Evolutionary conservation across 2,113 vertebrate species (phyloP).

Genomic region (Geococcyx californianus): DNA sequence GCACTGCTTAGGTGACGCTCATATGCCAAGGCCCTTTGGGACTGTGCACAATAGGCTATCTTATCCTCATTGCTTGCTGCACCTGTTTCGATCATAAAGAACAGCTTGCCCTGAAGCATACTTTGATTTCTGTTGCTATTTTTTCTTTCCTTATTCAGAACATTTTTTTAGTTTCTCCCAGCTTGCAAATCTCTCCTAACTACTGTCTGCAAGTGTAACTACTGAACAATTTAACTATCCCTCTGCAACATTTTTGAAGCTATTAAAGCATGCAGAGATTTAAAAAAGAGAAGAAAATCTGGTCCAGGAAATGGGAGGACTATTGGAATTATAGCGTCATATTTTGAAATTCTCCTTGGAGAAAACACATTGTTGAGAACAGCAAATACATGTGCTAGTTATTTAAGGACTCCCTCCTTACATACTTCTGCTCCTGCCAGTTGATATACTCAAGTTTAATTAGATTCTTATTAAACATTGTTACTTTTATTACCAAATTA

Average conservation of each 20-base stretch:
- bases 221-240: background rate
- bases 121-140: background rate
- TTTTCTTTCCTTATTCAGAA: background rate
- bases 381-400: background rate
- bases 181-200: constrained; percentile 26
- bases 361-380: background rate
- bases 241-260: constrained; percentile 11
- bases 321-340: background rate
- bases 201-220: background rate
- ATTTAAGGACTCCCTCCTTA: background rate
- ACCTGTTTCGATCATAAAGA: background rate
- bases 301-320: background rate
- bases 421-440: background rate
- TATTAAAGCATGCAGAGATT: constrained; percentile 21
- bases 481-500: background rate
- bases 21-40: background rate
- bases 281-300: constrained; percentile 17
- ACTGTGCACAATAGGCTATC: background rate
- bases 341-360: constrained; percentile 34
- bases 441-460: constrained; percentile 14
- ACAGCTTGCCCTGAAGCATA: background rate
- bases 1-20: background rate
- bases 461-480: constrained; percentile 17
- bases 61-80: background rate
- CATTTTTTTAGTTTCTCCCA: background rate